A percentile compares a stretch with the other conserved stretches of the same genome.
Evolutionary conservation across 2,888 invertebrate genomes (phyloP).

Genomic region (Synergus japonicus): DNA sequence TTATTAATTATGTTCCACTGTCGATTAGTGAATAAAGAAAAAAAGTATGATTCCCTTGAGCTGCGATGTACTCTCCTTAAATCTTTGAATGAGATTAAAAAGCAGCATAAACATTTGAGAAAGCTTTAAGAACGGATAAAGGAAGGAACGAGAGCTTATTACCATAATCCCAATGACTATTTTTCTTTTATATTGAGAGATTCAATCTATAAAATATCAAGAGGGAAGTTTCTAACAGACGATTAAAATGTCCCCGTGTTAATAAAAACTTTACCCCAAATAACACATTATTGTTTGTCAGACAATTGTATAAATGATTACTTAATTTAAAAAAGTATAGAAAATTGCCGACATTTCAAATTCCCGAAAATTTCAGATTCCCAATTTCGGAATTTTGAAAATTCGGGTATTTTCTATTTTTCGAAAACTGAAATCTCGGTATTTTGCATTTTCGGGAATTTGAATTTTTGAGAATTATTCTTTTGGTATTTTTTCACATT

Average conservation of each 20-base stretch:
- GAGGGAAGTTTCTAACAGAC: background rate
- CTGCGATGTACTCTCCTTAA: background rate
- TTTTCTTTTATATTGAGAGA: background rate
- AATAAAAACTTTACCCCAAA: background rate
- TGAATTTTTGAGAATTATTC: too few relatives aligned
- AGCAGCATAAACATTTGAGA: slow-evolving; percentile 11
- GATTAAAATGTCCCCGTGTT: background rate
- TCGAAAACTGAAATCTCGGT: too few relatives aligned
- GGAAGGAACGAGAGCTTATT: background rate
- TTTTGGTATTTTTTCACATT: too few relatives aligned
- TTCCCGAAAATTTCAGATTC: too few relatives aligned
- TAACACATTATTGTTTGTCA: background rate
- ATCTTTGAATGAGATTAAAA: slow-evolving; percentile 7
- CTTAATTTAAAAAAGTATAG: too few relatives aligned
- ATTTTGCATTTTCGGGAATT: too few relatives aligned
- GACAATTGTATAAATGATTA: background rate
- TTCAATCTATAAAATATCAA: background rate
- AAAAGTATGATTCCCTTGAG: background rate
- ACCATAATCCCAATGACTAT: background rate
- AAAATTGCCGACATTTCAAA: too few relatives aligned
- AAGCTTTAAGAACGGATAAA: background rate
- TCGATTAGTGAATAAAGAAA: background rate
- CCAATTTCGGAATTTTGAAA: too few relatives aligned
- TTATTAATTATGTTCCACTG: background rate
- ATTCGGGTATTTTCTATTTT: too few relatives aligned